Conservation (phyloP, 2,113 vertebrate species). For the Illadopsis cleaveri region DNA sequence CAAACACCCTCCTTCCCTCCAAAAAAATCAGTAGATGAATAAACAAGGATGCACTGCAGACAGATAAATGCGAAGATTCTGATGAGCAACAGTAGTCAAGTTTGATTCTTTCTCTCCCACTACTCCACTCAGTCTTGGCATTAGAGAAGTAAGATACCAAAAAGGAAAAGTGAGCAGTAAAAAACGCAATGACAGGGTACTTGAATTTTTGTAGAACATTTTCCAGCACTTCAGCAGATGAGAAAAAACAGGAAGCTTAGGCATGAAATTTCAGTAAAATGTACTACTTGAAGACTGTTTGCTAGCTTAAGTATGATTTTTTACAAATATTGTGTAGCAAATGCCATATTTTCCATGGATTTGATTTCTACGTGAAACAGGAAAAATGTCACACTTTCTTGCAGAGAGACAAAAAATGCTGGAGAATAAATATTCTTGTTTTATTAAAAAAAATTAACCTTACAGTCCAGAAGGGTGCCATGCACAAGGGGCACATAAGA, state of each 20-base stretch:
- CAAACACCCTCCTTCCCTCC: accelerated
- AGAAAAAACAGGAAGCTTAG: background rate
- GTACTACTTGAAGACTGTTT: background rate
- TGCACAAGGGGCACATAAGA: background rate
- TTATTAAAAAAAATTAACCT: background rate
- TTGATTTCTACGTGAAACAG: background rate
- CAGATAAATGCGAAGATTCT: background rate
- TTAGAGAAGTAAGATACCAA: background rate
- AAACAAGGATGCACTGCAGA: background rate
- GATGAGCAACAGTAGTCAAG: background rate
- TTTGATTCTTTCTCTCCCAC: background rate
- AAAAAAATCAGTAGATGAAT: background rate
- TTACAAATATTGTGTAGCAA: background rate
- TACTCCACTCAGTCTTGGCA: background rate
- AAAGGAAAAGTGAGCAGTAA: background rate
- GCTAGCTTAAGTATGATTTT: background rate
- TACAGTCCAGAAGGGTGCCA: background rate
- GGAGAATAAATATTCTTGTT: background rate
- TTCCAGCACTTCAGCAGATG: background rate
- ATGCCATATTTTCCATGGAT: background rate
- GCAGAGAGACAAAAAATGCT: background rate
- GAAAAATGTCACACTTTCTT: background rate
- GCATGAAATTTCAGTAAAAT: background rate
- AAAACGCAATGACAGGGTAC: background rate
- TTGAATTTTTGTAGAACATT: background rate